phyloP scores from a whole-genome alignment of 1,140 invertebrate genomes.

The Stratiolaelaps scimitus region DNA sequence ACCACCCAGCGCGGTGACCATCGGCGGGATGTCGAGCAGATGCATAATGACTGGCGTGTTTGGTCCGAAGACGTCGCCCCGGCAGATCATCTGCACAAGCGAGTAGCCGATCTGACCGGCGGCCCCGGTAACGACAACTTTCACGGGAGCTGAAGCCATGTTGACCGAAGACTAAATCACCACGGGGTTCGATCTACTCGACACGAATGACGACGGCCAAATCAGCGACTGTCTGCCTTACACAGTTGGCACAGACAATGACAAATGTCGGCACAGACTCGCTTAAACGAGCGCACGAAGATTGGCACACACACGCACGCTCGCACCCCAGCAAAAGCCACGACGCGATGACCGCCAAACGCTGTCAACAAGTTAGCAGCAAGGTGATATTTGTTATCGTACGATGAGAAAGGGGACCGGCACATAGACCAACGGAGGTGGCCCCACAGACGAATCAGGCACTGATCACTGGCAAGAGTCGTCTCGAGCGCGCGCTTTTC shows the following conservation, averaged over 20 bases:
- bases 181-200: no score
- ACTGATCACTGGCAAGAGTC: not conserved
- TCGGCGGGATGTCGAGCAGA: conserved; percentile 83
- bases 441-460: not conserved
- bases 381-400: conserved; percentile 25
- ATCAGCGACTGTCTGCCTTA: no score
- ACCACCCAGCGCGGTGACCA: conserved; percentile 86
- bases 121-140: conserved; percentile 91
- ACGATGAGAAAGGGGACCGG: conserved; percentile 1
- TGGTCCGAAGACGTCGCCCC: conserved; percentile 89
- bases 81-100: conserved; percentile 77
- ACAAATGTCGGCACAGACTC: no score
- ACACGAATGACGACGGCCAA: no score
- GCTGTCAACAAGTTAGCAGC: conserved; percentile 17
- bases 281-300: no score
- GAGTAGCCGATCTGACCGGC: conserved; percentile 98
- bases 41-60: conserved; percentile 77
- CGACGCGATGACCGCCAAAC: not conserved
- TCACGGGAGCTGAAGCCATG: conserved; percentile 49
- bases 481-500: conserved; percentile 1
- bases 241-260: no score
- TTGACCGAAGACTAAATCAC: no score
- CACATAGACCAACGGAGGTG: not conserved
- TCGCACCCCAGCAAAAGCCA: no score
- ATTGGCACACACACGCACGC: no score